Percentiles rank a stretch among this genome's conserved stretches.
phyloP scores from a whole-genome alignment of 2,113 vertebrate species.

The Nothobranchius furzeri region DNA sequence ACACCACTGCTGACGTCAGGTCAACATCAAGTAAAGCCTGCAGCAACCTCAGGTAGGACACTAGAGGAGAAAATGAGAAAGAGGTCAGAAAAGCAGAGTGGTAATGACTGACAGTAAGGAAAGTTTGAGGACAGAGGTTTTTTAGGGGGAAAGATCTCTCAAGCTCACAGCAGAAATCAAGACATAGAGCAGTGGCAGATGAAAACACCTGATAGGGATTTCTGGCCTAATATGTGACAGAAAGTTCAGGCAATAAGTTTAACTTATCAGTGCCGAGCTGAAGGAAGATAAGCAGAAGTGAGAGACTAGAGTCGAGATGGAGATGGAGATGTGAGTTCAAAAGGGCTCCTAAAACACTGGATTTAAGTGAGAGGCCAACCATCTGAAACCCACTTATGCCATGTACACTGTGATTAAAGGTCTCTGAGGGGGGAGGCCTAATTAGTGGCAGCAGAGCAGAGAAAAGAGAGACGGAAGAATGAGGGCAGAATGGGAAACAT shows the following conservation, averaged over 20 bases:
- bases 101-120: neutral
- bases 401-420: slow-evolving; percentile 54
- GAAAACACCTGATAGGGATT: slow-evolving; percentile 11
- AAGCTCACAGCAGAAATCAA: slow-evolving; percentile 16
- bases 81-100: neutral
- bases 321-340: slow-evolving; percentile 31
- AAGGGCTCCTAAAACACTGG: slow-evolving; percentile 32
- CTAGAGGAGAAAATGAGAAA: slow-evolving; percentile 67
- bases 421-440: slow-evolving; percentile 35
- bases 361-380: slow-evolving; percentile 31
- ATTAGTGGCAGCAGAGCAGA: slow-evolving; percentile 46
- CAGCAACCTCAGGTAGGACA: slow-evolving; percentile 84
- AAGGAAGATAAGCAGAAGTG: slow-evolving; percentile 12
- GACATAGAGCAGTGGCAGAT: neutral
- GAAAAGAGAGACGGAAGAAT: slow-evolving; percentile 7
- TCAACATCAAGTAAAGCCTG: slow-evolving; percentile 82
- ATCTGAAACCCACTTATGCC: slow-evolving; percentile 44
- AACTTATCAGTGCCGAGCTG: slow-evolving; percentile 16
- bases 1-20: slow-evolving; percentile 83
- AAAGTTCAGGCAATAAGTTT: neutral
- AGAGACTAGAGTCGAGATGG: slow-evolving; percentile 20
- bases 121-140: neutral
- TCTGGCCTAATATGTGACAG: slow-evolving; percentile 25
- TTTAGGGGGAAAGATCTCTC: slow-evolving; percentile 7
- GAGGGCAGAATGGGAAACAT: slow-evolving; percentile 3